Base-by-base conservation (phyloP, 2,888 invertebrate genomes). In the Brachyopa scutellaris region DNA sequence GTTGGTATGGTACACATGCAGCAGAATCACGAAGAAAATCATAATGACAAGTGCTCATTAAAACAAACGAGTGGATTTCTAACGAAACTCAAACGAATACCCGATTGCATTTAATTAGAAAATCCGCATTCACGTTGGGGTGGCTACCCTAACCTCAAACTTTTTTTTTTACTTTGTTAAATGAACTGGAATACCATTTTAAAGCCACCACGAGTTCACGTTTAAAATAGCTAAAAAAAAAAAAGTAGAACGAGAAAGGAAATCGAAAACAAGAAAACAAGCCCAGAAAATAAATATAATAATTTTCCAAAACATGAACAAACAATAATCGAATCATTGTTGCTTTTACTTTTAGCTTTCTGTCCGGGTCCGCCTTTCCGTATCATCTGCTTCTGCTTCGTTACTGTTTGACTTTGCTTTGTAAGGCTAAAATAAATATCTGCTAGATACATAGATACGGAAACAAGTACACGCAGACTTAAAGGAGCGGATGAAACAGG, bases 1-100 rank as follows among this genome's bases (percentile, higher is more conserved):
- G n/a, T n/a, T n/a, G n/a, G n/a, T n/a, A n/a, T n/a, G n/a, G n/a
- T n/a, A n/a, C n/a, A n/a, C n/a, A n/a, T n/a, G n/a, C n/a, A n/a
- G n/a, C n/a, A n/a, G n/a, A n/a, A n/a, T n/a, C 47, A 59, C 36
- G 23, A 36, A 19, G n/a, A 57, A 23, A 38, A 38, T 8, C 5
- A 1, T 51, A 51, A 42, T 61, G 70, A 72, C 31, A 40, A 53
- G 51, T 53, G 33, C 47, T 73, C 73, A 61, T 73, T 73, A 73
- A 64, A 55, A 64, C 29, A 47, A 36, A 73, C 38, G 15, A 64
- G 49, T 31, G 31, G 42, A 38, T 29, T 40, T 47, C 19, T 29
- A 5, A 26, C 51, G 38, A 42, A 69, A n/a, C 40, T 31, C 31
- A 33, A 62, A 13, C 7, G 53, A 26, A 31, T 13, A 7, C 29